Evolutionary conservation across 2,797 vertebrate species (phyloP).

Genomic region (Streptopelia turtur): DNA sequence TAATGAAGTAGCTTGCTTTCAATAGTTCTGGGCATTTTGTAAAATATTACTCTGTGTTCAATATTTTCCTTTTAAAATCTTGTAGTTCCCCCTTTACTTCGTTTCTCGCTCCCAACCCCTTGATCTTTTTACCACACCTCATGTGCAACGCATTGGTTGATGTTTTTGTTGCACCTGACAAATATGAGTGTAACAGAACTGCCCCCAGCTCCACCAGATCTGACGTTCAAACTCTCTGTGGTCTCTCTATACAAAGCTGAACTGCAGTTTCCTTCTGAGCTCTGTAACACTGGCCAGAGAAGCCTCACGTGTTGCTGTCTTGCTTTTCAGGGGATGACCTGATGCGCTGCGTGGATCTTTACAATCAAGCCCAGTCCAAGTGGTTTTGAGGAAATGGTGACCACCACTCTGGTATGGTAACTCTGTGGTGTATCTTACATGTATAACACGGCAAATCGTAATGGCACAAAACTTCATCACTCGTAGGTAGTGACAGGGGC

Average conservation of each 20-base stretch:
- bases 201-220: not conserved
- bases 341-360: conserved; percentile 97
- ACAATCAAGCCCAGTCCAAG: conserved; percentile 97
- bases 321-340: conserved; percentile 91
- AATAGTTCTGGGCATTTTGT: too few relatives aligned
- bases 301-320: not conserved
- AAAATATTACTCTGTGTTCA: too few relatives aligned
- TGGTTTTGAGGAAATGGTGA: conserved; percentile 99
- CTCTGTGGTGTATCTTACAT: not conserved
- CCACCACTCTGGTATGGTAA: conserved; percentile 91
- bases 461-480: accelerated
- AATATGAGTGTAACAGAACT: not conserved
- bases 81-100: not conserved
- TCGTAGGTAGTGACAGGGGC: not conserved
- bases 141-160: not conserved
- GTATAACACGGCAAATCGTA: not conserved
- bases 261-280: not conserved
- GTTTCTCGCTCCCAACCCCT: not conserved
- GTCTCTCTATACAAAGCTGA: not conserved
- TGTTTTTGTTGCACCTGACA: not conserved
- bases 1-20: too few relatives aligned
- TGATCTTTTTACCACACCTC: not conserved
- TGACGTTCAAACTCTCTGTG: not conserved
- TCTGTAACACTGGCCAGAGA: not conserved
- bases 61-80: not conserved